A percentile compares a stretch with the other conserved stretches of the same genome.
Conservation (phyloP, 2,888 invertebrate species). For the Lordiphosa fenestrarum region DNA sequence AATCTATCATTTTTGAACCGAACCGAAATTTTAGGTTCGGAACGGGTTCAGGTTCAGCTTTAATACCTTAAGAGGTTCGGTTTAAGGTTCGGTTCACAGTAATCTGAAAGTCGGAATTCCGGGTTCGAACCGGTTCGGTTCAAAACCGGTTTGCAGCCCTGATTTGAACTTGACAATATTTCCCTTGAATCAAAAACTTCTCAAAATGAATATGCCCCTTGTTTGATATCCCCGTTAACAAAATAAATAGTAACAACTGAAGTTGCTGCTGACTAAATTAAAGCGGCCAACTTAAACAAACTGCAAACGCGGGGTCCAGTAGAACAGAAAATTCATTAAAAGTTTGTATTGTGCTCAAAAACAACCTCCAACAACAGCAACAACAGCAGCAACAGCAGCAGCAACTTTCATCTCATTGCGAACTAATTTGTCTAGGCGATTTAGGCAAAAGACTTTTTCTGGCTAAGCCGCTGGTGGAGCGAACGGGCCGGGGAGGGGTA, state of each 20-base stretch:
- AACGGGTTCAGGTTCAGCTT: no score
- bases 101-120: no score
- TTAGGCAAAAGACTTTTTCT: constrained; percentile 50
- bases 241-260: constrained; percentile 42
- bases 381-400: constrained; percentile 6
- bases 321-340: constrained; percentile 67
- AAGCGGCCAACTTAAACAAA: constrained; percentile 57
- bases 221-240: not conserved
- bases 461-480: not conserved
- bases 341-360: constrained; percentile 62
- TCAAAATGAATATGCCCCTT: no score
- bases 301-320: constrained; percentile 40
- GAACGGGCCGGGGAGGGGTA: not conserved
- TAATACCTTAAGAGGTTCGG: no score
- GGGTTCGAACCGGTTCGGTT: no score
- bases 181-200: no score
- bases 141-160: no score
- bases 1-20: no score
- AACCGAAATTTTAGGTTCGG: no score
- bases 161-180: no score
- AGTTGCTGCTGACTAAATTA: constrained; percentile 40
- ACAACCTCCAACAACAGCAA: constrained; percentile 29
- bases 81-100: no score
- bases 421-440: constrained; percentile 72
- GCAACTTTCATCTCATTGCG: constrained; percentile 48